Evolutionary conservation across 1,140 invertebrate species (phyloP).

Genomic region (Arctopsyche grandis): DNA sequence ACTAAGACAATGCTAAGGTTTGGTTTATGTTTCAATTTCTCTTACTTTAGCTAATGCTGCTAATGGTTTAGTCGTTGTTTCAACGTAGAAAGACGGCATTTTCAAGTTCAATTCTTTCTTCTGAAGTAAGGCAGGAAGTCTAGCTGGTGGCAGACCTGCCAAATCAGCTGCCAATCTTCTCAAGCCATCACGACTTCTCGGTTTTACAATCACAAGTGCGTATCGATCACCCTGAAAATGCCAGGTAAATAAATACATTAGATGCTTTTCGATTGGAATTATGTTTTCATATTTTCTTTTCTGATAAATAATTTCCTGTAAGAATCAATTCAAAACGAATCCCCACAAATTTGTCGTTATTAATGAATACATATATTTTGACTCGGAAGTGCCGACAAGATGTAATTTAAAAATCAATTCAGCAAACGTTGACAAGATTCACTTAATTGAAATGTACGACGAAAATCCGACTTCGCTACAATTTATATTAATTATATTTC

Average conservation of each 20-base stretch:
- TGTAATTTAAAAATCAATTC: too few relatives aligned
- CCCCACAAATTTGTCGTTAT: too few relatives aligned
- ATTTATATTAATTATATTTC: too few relatives aligned
- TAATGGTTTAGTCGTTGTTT: slow-evolving; percentile 66
- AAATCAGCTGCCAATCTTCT: slow-evolving; percentile 62
- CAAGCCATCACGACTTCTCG: slow-evolving; percentile 66
- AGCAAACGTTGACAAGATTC: too few relatives aligned
- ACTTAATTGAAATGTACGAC: too few relatives aligned
- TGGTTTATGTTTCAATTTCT: neutral
- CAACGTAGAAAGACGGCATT: slow-evolving; percentile 63
- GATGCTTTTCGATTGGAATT: neutral
- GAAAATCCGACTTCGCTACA: too few relatives aligned
- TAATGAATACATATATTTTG: too few relatives aligned
- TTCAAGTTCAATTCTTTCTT: slow-evolving; percentile 60
- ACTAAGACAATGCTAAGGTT: too few relatives aligned
- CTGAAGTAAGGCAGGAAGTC: slow-evolving; percentile 60
- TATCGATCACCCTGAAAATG: slow-evolving; percentile 66
- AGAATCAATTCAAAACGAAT: too few relatives aligned
- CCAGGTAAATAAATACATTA: neutral
- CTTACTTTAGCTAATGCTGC: slow-evolving; percentile 64
- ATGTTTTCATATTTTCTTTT: too few relatives aligned
- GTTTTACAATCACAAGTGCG: slow-evolving; percentile 66
- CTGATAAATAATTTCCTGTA: too few relatives aligned
- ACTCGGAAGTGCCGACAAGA: too few relatives aligned
- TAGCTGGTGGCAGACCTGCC: slow-evolving; percentile 59